phyloP scores from a whole-genome alignment of 30 jellyfish, hydroid and myxozoan species.

The Cassiopea andromeda region DNA sequence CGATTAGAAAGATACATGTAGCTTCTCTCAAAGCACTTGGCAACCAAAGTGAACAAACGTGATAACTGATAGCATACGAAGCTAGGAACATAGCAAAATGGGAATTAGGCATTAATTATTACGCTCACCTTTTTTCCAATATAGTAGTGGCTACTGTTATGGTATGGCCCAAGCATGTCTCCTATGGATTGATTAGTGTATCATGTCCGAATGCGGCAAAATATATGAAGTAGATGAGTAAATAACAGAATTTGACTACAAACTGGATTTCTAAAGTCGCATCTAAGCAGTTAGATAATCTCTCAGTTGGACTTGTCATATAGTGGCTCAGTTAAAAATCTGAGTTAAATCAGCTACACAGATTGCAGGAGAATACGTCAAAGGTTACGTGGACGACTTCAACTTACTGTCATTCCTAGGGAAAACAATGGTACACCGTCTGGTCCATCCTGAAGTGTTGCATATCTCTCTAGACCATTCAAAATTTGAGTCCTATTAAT shows the following conservation, averaged over 20 bases:
- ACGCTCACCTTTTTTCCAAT: slow-evolving; percentile 71
- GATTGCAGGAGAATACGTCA: no score
- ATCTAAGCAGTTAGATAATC: neutral
- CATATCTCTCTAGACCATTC: slow-evolving; percentile 47
- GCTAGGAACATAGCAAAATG: no score
- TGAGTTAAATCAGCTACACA: no score
- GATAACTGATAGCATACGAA: no score
- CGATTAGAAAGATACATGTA: no score
- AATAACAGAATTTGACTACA: no score
- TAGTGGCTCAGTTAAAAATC: no score
- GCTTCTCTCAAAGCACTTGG: no score
- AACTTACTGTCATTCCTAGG: neutral
- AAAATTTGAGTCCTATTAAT: neutral
- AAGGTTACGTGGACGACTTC: neutral
- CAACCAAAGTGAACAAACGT: no score
- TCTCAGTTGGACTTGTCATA: no score
- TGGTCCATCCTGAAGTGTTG: slow-evolving; percentile 23
- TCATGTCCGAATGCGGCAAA: slow-evolving; percentile 57
- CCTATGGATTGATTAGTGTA: slow-evolving; percentile 1
- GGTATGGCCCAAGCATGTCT: slow-evolving; percentile 13
- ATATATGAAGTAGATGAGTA: slow-evolving; percentile 14
- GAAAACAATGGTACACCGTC: neutral
- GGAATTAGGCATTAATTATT: no score
- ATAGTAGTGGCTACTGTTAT: slow-evolving; percentile 59
- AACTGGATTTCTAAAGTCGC: no score